Base-by-base conservation (phyloP, 1,140 invertebrate species). In the Polyergus mexicanus region DNA sequence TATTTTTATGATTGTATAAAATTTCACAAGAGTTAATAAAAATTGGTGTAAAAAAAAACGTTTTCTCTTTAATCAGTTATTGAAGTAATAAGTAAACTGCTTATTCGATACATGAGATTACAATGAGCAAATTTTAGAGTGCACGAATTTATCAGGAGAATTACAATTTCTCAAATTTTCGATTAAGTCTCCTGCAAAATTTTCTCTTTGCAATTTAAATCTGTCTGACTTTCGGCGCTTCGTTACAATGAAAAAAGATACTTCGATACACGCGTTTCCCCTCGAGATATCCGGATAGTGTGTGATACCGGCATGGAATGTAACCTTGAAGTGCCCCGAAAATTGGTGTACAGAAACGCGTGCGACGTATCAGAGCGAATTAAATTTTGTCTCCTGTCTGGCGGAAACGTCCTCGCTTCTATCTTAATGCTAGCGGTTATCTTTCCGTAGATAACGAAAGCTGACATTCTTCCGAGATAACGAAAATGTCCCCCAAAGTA, bases 381-480 rank as follows among this genome's bases (percentile, higher is more conserved):
- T 93, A 92, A 94, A 93, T 94, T 93, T 92, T 60, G 72, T 63
- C 85, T 68, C 85, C 68, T 75, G 54, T 72, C 68, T 22, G 77
- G 68, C 47, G 44, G 38, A 65, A 78, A 86, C 71, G 63, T 88
- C 63, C 44, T 77, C 71, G 47, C 38, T 25, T 38, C 54, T 38
- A 38, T 69, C 68, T 72, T 86, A 89, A 89, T 77, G 87, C 47
- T n/a, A 56, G 5, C 41, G 41, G 84, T 88, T 86, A 89, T 85
- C 88, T 85, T 76, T 32, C 63, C 77, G 32, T 44, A 78, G 92
- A 94, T 93, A 93, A 93, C 91, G 91, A 87, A 89, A 91, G 87
- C 77, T 86, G 86, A 92, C 88, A 86, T 87, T 85, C 87, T 41
- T 89, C 89, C 69, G 71, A 92, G 92, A 93, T 93, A 93, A 93